Percentiles rank a stretch among this genome's conserved stretches.
These are phyloP conservation scores for Cydia strobilella DNA, from an alignment of 1,140 invertebrate species.

Conservation along the genomic window DNA sequence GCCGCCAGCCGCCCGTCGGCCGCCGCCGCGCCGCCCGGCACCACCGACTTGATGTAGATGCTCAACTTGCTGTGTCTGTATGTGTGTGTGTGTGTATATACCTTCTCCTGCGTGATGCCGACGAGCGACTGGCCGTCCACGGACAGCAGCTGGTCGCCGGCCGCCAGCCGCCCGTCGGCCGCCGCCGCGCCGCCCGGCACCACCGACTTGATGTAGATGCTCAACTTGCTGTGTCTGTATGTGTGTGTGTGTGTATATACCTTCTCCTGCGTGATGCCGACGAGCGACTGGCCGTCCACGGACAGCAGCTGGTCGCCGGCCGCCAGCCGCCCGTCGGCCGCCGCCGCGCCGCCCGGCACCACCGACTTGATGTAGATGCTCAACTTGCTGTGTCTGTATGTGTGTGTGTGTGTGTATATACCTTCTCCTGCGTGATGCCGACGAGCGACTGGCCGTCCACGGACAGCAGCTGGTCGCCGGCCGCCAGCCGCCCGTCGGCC, in stretches of 20 bases:
- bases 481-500: slow-evolving; percentile 94
- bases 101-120: slow-evolving; percentile 96
- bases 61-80: slow-evolving; percentile 83
- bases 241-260: slow-evolving; percentile 38
- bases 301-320: slow-evolving; percentile 98
- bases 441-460: slow-evolving; percentile 98
- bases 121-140: slow-evolving; percentile 98
- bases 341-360: too few species aligned
- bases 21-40: slow-evolving; percentile 96
- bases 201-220: too few species aligned
- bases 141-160: slow-evolving; percentile 97
- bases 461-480: slow-evolving; percentile 97
- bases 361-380: too few species aligned
- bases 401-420: slow-evolving; percentile 33
- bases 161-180: slow-evolving; percentile 94
- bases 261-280: slow-evolving; percentile 97
- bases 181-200: slow-evolving; percentile 98
- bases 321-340: slow-evolving; percentile 95
- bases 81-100: slow-evolving; percentile 34
- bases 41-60: too few species aligned
- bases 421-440: slow-evolving; percentile 96
- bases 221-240: slow-evolving; percentile 82
- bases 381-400: slow-evolving; percentile 73
- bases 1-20: slow-evolving; percentile 95
- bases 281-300: slow-evolving; percentile 97